Evolutionary conservation across 2,797 vertebrate genomes (phyloP), one percentile per base, ranked within the genome.

Genomic region (Darevskia mixta): DNA sequence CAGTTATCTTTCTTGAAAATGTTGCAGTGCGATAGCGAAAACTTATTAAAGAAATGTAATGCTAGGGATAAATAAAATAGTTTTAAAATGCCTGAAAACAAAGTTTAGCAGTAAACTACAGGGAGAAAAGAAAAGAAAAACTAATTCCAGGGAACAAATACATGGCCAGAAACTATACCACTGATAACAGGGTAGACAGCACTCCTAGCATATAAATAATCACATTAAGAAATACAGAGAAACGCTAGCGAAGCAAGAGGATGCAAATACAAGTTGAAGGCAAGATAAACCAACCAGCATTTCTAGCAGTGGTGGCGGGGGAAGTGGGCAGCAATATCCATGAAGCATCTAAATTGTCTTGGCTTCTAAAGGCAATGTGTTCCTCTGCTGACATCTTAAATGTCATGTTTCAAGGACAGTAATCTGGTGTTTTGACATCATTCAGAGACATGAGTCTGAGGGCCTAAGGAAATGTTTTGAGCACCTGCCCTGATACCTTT

Each of bases 171-270:
- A 77, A 7, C 3, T 38, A 0, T 43, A 87, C 86, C 66, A 81
- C 7, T 32, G 76, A 15, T 10, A 45, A 86, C 13, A 79, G 8
- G 2, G 0, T 0, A 25, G 76, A 27, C 11, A 3, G 3, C 8
- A 77, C 38, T 83, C 7, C 15, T 71, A 25, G 25, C 13, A 80
- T 67, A 89, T 82, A 82, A 89, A 86, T 80, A 72, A 77, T 76
- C 71, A 13, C 1, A 76, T 64, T 85, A 80, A 20, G 66, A 85
- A 91, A 90, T 29, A 67, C 8, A 11, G 86, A 85, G 3, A 0
- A 0, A 87, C 49, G 41, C 41, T 15, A 32, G 9, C 2, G 2
- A 38, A 69, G 1, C 79, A 81, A 71, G 0, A 0, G n/a, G 76
- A 83, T 2, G 23, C 32, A 82, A 41, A 3, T 2, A 49, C 4